Percentiles rank a stretch among this genome's conserved stretches.
These are phyloP conservation scores for Lepidocyrtinus sp. DNA, from an alignment of 2,888 invertebrate species.

Conservation along the genomic window DNA sequence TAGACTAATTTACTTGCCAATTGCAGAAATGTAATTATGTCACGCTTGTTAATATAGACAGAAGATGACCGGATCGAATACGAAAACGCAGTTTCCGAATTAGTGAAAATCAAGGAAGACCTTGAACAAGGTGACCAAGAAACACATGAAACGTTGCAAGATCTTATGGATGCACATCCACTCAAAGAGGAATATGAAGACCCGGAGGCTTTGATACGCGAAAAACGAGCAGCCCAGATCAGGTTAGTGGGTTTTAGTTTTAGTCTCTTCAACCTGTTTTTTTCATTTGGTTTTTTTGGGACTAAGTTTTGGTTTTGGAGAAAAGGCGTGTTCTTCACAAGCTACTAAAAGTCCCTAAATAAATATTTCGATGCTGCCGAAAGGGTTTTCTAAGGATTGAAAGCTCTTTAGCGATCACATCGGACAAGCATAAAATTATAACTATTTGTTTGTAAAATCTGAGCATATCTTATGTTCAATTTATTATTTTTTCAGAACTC, in stretches of 20 bases:
- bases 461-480: background rate
- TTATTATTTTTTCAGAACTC: slow-evolving; percentile 45
- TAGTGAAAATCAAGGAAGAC: slow-evolving; percentile 77
- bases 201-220: slow-evolving; percentile 28
- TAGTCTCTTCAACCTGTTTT: too few relatives aligned
- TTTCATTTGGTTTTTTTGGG: too few relatives aligned
- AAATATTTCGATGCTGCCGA: slow-evolving; percentile 43
- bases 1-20: too few relatives aligned
- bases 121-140: slow-evolving; percentile 75
- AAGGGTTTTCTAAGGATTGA: slow-evolving; percentile 15
- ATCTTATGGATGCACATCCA: slow-evolving; percentile 77
- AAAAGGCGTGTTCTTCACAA: slow-evolving; percentile 8
- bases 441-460: background rate
- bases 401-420: slow-evolving; percentile 39
- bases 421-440: slow-evolving; percentile 17
- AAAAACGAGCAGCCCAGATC: slow-evolving; percentile 36
- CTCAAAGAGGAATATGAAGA: slow-evolving; percentile 74
- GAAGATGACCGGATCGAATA: slow-evolving; percentile 77
- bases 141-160: slow-evolving; percentile 77
- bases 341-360: slow-evolving; percentile 38
- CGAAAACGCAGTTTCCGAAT: slow-evolving; percentile 78
- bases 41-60: slow-evolving; percentile 73
- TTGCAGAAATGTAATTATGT: background rate
- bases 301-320: slow-evolving; percentile 41
- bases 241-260: slow-evolving; percentile 30